A percentile compares a stretch with the other conserved stretches of the same genome.
These are phyloP conservation scores for Drosophila truncata DNA, from an alignment of 1,140 invertebrate genomes.

Conservation along the genomic window DNA sequence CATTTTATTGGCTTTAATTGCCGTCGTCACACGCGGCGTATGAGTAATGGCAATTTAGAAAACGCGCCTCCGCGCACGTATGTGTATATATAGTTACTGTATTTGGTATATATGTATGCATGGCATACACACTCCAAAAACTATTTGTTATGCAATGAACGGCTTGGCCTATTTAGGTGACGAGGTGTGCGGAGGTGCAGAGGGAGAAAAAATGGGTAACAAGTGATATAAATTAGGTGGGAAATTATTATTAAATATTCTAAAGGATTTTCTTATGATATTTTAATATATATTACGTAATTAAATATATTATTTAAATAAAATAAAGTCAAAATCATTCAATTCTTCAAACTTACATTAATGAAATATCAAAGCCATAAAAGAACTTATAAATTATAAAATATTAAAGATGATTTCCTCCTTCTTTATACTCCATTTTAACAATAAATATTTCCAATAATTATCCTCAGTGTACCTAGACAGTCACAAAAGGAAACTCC, in stretches of 20 bases:
- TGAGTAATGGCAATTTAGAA: conserved; percentile 66
- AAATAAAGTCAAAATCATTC: no score
- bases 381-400: neutral
- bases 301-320: no score
- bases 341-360: no score
- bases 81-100: neutral
- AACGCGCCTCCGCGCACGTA: conserved; percentile 8
- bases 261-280: neutral
- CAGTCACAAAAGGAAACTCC: neutral
- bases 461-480: neutral
- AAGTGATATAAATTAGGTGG: no score
- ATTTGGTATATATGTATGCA: conserved; percentile 12
- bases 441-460: no score
- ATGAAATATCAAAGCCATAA: no score
- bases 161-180: conserved; percentile 54
- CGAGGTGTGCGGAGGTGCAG: neutral
- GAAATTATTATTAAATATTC: neutral
- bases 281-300: no score
- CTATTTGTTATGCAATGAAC: conserved; percentile 58
- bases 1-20: conserved; percentile 66
- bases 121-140: conserved; percentile 24
- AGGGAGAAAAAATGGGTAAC: neutral
- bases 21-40: conserved; percentile 54
- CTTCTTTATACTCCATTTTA: no score
- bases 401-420: neutral